Evolutionary conservation across 2,113 vertebrate genomes (phyloP).

Genomic region (Ictalurus furcatus): DNA sequence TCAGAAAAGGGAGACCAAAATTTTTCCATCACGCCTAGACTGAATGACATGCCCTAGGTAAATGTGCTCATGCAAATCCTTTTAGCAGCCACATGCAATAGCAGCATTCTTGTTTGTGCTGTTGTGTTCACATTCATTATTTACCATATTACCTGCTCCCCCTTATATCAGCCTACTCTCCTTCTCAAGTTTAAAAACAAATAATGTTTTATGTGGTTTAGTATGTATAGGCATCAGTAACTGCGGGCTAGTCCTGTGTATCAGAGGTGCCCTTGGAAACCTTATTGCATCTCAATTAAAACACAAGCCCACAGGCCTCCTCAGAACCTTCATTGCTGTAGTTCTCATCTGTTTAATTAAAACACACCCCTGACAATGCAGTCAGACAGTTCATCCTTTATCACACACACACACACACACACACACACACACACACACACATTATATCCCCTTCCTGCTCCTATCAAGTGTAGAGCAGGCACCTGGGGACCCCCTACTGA

Average conservation of each 20-base stretch:
- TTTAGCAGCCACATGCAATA: not conserved
- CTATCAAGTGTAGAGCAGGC: constrained; percentile 48
- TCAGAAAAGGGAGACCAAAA: not conserved
- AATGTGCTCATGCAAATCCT: constrained; percentile 43
- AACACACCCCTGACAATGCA: constrained; percentile 48
- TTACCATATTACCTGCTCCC: not conserved
- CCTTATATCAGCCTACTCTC: not conserved
- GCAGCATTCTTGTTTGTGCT: constrained; percentile 17
- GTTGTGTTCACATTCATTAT: constrained; percentile 34
- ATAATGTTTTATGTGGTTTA: not conserved
- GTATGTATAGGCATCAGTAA: not conserved
- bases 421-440: not conserved
- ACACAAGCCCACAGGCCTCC: constrained; percentile 42
- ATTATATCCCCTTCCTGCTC: not conserved
- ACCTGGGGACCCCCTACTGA: constrained; percentile 26
- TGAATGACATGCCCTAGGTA: constrained; percentile 33
- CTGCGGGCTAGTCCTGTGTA: constrained; percentile 21
- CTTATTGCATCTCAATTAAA: constrained; percentile 58
- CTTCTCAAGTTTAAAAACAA: constrained; percentile 18
- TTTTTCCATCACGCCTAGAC: constrained; percentile 15
- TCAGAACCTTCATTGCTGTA: constrained; percentile 43
- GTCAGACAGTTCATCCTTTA: constrained; percentile 30
- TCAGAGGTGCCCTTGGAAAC: constrained; percentile 56
- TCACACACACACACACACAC: constrained; percentile 1
- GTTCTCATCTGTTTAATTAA: constrained; percentile 58